Evolutionary conservation across 2,888 invertebrate species (phyloP).

Genomic region (Drosophila vallismaia): DNA sequence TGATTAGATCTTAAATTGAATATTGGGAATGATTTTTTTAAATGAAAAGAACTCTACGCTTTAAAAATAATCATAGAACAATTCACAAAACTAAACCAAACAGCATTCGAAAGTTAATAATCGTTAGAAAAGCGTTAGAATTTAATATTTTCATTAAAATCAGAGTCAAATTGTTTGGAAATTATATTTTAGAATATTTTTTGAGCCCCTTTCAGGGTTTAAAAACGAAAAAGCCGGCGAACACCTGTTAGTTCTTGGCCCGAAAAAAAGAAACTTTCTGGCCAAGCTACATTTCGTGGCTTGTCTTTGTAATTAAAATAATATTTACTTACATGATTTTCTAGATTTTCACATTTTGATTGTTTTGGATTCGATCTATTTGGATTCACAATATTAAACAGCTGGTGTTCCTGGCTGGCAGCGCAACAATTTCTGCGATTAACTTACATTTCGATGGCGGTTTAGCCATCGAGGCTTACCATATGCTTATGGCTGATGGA

Average conservation of each 20-base stretch:
- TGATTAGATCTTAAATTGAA: too few relatives aligned
- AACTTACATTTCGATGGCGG: neutral
- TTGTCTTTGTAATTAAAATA: neutral
- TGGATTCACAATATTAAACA: neutral
- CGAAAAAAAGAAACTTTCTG: neutral
- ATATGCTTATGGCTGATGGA: neutral
- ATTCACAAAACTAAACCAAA: neutral
- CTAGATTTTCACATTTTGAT: neutral
- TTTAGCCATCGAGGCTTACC: neutral
- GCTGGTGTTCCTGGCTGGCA: neutral
- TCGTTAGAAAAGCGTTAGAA: neutral
- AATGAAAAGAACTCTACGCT: too few relatives aligned
- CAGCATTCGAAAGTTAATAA: neutral
- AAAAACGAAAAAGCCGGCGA: neutral
- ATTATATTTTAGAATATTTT: neutral
- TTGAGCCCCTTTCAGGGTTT: neutral
- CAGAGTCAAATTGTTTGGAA: neutral
- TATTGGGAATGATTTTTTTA: too few relatives aligned
- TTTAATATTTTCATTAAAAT: neutral
- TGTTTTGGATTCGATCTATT: neutral
- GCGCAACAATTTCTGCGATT: neutral
- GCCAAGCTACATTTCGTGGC: neutral
- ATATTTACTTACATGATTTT: neutral
- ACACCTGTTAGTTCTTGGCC: neutral
- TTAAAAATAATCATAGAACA: neutral